Conservation (phyloP, 2,888 invertebrate species). For the Podabrus alpinus region DNA sequence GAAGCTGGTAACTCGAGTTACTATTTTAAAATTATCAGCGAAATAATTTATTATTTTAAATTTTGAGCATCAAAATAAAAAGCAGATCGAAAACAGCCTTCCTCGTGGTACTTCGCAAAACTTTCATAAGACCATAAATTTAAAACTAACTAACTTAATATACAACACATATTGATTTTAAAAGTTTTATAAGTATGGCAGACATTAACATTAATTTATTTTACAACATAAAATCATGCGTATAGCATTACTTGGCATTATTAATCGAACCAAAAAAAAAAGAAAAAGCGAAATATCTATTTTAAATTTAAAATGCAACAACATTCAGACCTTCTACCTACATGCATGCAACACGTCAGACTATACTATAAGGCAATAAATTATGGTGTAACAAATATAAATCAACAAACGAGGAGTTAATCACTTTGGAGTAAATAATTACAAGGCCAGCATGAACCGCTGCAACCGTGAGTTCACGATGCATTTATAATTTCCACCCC, state of each 20-base stretch:
- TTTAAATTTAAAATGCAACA: conserved; percentile 55
- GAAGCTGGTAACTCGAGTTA: too few species aligned
- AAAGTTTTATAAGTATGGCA: background rate
- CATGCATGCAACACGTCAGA: conserved; percentile 56
- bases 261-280: background rate
- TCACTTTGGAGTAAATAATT: conserved; percentile 57
- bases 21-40: too few species aligned
- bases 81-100: background rate
- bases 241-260: background rate
- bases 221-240: background rate
- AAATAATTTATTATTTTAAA: too few species aligned
- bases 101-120: background rate
- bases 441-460: conserved; percentile 51
- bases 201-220: background rate
- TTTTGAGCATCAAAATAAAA: background rate
- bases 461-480: conserved; percentile 39
- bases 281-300: conserved; percentile 36
- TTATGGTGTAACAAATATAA: conserved; percentile 53
- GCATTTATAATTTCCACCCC: conserved; percentile 34
- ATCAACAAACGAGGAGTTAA: conserved; percentile 57
- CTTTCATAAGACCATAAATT: background rate
- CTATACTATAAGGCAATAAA: conserved; percentile 50
- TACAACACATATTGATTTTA: background rate
- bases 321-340: conserved; percentile 54
- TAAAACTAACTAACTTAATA: background rate